Evolutionary conservation across 2,113 vertebrate genomes (phyloP).

Genomic region (Mirounga angustirostris): DNA sequence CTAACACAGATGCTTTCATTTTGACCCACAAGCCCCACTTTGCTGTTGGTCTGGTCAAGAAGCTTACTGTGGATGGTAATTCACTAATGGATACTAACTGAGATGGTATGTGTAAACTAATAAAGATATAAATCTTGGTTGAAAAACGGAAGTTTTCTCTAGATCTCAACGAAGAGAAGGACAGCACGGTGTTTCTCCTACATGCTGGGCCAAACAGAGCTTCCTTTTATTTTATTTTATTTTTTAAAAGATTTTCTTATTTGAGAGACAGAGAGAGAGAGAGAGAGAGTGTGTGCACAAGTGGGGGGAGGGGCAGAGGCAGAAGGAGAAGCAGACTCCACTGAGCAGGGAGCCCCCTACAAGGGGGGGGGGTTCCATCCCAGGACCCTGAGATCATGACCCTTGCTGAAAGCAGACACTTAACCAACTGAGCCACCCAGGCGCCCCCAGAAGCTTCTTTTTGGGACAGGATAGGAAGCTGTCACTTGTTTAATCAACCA

Average conservation of each 20-base stretch:
- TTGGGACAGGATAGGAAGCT: neutral
- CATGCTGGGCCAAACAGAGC: neutral
- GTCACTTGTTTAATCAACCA: neutral
- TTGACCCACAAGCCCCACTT: neutral
- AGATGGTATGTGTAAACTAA: neutral
- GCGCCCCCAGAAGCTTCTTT: neutral
- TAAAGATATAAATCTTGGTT: neutral
- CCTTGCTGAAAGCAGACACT: neutral
- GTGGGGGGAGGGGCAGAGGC: neutral
- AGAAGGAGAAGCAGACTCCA: neutral
- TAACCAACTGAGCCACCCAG: neutral
- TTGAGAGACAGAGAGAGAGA: neutral
- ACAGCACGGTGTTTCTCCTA: neutral
- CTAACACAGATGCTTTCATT: slow-evolving; percentile 1
- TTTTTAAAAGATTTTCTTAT: neutral
- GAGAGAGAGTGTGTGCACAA: neutral
- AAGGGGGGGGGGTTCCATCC: neutral
- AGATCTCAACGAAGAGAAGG: neutral
- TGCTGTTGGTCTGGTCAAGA: neutral
- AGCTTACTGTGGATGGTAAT: neutral
- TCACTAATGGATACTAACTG: neutral
- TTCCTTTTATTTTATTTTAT: neutral
- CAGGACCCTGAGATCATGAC: neutral
- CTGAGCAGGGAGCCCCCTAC: neutral
- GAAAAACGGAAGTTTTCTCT: slow-evolving; percentile 21